Evolutionary conservation across 2,888 invertebrate species (phyloP).

Genomic region (Apodemia duryi): DNA sequence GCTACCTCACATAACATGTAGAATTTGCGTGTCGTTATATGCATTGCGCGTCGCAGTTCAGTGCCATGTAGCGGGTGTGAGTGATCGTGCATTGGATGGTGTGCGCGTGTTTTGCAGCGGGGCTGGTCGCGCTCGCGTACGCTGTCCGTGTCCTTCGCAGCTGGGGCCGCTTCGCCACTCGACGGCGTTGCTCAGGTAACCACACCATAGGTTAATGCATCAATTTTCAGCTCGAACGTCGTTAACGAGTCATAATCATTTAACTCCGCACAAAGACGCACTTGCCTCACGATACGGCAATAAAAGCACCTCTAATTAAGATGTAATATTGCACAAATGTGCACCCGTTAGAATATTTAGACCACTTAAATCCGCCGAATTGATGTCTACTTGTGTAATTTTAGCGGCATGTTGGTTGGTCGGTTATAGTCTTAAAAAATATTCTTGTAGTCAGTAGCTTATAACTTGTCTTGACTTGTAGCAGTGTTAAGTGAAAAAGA

Average conservation of each 20-base stretch:
- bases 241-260: neutral
- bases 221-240: neutral
- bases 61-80: constrained; percentile 13
- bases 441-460: neutral
- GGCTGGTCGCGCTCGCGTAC: constrained; percentile 94
- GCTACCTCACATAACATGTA: neutral
- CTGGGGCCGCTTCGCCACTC: constrained; percentile 87
- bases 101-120: constrained; percentile 85
- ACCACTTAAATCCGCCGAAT: neutral
- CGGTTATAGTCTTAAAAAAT: neutral
- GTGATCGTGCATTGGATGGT: constrained; percentile 25
- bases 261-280: neutral
- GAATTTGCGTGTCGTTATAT: constrained; percentile 7
- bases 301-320: neutral
- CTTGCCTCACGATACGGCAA: neutral
- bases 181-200: constrained; percentile 84
- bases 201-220: constrained; percentile 16
- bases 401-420: neutral
- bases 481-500: neutral
- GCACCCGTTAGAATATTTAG: neutral
- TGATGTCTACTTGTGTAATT: neutral
- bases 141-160: constrained; percentile 91
- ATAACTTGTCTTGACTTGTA: neutral
- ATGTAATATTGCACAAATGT: neutral
- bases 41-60: constrained; percentile 4